Evolutionary conservation across 2,797 vertebrate genomes (phyloP).

Genomic region (Diplodus sargus): DNA sequence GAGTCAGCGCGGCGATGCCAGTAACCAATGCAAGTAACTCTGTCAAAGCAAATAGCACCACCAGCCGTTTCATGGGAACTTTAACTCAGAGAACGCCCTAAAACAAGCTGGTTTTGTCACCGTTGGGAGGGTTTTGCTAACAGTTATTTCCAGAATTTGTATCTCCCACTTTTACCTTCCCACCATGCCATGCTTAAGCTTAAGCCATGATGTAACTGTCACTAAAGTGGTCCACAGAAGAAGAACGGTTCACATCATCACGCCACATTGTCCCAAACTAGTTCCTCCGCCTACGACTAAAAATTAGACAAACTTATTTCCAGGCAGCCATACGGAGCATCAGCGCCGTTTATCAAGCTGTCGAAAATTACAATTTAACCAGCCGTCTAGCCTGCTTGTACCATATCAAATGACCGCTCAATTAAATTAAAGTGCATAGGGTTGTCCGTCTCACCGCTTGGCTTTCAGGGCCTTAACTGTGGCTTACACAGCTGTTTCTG

Average conservation of each 20-base stretch:
- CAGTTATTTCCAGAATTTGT: not conserved
- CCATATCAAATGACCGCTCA: constrained; percentile 72
- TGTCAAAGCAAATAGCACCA: too few species aligned
- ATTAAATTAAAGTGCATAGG: constrained; percentile 71
- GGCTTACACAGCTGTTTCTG: constrained; percentile 79
- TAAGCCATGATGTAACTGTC: not conserved
- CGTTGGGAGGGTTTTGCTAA: too few species aligned
- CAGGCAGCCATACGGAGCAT: constrained; percentile 32
- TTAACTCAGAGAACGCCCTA: not conserved
- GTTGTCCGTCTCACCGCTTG: constrained; percentile 63
- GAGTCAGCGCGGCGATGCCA: too few species aligned
- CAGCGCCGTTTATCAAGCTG: constrained; percentile 62
- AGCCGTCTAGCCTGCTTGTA: constrained; percentile 61
- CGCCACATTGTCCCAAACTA: constrained; percentile 23
- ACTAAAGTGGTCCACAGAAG: not conserved
- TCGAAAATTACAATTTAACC: constrained; percentile 69
- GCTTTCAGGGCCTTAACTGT: constrained; percentile 69
- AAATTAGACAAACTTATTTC: constrained; percentile 63
- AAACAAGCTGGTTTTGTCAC: not conserved
- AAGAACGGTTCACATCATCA: constrained; percentile 1
- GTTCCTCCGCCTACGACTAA: constrained; percentile 21
- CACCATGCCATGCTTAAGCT: not conserved
- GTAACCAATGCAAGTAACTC: too few species aligned
- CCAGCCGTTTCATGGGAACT: too few species aligned
- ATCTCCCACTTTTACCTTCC: not conserved